Conservation (phyloP, 2,113 vertebrate genomes). For the Falco punctatus region DNA sequence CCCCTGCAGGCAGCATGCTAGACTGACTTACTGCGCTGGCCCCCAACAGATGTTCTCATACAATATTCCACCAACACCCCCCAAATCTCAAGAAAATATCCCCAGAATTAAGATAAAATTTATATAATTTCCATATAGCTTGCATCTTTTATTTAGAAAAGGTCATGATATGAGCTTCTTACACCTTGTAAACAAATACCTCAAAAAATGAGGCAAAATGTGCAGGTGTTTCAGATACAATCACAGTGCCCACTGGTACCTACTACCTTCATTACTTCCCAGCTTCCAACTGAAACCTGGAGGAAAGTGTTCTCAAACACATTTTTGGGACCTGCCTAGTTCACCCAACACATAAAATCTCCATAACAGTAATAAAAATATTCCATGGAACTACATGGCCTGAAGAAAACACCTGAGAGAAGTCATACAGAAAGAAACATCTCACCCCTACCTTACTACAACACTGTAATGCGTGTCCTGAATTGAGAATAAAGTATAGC, state of each 20-base stretch:
- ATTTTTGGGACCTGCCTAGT: background rate
- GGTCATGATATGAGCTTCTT: background rate
- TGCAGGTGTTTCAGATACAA: background rate
- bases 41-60: background rate
- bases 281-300: background rate
- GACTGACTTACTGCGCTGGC: background rate
- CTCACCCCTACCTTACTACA: background rate
- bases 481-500: background rate
- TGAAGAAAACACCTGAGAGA: background rate
- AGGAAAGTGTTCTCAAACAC: background rate
- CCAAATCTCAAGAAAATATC: background rate
- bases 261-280: background rate
- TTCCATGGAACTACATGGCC: too few species aligned
- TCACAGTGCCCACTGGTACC: background rate
- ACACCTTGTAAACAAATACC: background rate
- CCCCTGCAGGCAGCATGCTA: background rate
- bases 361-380: background rate
- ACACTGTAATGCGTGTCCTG: background rate
- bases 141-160: background rate
- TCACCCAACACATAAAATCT: background rate
- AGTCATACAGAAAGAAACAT: background rate
- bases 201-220: background rate
- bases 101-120: background rate
- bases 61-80: background rate
- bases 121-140: background rate